Conservation (phyloP, 2,797 vertebrate genomes). For the Chaenodraco wilsoni region DNA sequence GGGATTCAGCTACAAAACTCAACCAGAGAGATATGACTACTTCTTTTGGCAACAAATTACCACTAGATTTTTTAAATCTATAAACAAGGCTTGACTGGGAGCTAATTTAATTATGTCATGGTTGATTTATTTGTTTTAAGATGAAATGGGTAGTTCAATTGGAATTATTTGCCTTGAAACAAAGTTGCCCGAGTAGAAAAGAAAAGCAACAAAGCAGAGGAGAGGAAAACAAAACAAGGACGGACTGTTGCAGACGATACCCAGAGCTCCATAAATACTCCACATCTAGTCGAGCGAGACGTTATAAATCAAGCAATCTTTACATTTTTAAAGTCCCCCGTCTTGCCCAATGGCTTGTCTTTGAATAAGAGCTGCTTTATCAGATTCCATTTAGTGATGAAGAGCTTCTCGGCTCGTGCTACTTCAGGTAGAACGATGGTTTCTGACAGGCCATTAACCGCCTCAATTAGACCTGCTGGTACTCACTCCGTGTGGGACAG, state of each 20-base stretch:
- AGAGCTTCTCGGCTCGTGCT: slow-evolving; percentile 43
- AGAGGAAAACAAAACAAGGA: slow-evolving; percentile 22
- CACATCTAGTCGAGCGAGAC: slow-evolving; percentile 16
- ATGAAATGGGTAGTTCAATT: slow-evolving; percentile 19
- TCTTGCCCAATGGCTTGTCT: slow-evolving; percentile 16
- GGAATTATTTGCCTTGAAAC: background rate
- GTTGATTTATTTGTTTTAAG: slow-evolving; percentile 24
- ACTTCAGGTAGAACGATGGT: slow-evolving; percentile 41
- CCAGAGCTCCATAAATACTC: slow-evolving; percentile 22
- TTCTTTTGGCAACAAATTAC: slow-evolving; percentile 14
- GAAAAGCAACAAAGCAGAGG: slow-evolving; percentile 18
- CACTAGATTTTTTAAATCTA: slow-evolving; percentile 22
- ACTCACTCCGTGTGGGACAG: slow-evolving; percentile 58
- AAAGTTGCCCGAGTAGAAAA: slow-evolving; percentile 7
- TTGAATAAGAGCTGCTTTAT: slow-evolving; percentile 36
- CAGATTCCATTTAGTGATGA: slow-evolving; percentile 44
- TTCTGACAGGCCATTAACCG: slow-evolving; percentile 70
- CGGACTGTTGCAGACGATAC: slow-evolving; percentile 5
- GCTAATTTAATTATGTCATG: slow-evolving; percentile 27
- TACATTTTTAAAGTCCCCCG: slow-evolving; percentile 28
- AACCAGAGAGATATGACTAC: background rate
- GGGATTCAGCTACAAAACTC: slow-evolving; percentile 3
- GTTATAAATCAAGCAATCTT: slow-evolving; percentile 39
- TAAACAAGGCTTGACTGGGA: slow-evolving; percentile 30
- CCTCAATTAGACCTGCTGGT: slow-evolving; percentile 75